A percentile compares a stretch with the other conserved stretches of the same genome.
Evolutionary conservation across 1,140 invertebrate genomes (phyloP).

Genomic region (Patella vulgata): DNA sequence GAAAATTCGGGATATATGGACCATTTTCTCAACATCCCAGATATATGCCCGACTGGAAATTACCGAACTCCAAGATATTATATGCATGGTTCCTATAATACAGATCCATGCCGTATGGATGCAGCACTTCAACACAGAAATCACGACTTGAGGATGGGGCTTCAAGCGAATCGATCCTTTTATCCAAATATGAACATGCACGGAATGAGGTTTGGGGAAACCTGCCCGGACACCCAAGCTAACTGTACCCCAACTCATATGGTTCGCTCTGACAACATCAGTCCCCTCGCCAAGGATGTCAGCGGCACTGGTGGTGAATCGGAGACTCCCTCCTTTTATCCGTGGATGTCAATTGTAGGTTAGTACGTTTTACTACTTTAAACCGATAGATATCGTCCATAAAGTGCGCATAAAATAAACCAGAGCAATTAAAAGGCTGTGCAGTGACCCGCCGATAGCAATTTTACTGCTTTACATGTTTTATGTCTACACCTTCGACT

Average conservation of each 20-base stretch:
- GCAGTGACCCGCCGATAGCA: conserved; percentile 2
- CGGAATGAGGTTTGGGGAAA: conserved; percentile 51
- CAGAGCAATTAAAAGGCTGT: conserved; percentile 2
- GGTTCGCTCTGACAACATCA: conserved; percentile 43
- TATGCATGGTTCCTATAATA: conserved; percentile 48
- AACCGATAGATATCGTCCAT: not conserved
- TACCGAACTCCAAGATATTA: conserved; percentile 57
- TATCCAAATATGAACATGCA: conserved; percentile 60
- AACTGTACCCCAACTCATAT: conserved; percentile 25
- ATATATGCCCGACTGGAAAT: conserved; percentile 58
- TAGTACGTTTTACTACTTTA: conserved; percentile 31
- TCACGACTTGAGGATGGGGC: conserved; percentile 59
- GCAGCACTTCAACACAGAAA: conserved; percentile 55
- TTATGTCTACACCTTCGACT: too few species aligned
- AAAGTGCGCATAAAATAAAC: conserved; percentile 10
- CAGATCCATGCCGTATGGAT: conserved; percentile 61
- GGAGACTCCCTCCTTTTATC: conserved; percentile 56
- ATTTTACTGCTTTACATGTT: too few species aligned
- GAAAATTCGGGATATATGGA: conserved; percentile 60
- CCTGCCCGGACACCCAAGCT: conserved; percentile 38
- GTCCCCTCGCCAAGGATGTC: conserved; percentile 49
- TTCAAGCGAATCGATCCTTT: conserved; percentile 53
- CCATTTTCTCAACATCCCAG: conserved; percentile 63
- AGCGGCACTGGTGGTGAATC: conserved; percentile 33
- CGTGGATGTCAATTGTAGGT: conserved; percentile 64